A percentile compares a stretch with the other conserved stretches of the same genome.
Evolutionary conservation across 2,888 invertebrate genomes (phyloP).

Genomic region (Philonicus albiceps): DNA sequence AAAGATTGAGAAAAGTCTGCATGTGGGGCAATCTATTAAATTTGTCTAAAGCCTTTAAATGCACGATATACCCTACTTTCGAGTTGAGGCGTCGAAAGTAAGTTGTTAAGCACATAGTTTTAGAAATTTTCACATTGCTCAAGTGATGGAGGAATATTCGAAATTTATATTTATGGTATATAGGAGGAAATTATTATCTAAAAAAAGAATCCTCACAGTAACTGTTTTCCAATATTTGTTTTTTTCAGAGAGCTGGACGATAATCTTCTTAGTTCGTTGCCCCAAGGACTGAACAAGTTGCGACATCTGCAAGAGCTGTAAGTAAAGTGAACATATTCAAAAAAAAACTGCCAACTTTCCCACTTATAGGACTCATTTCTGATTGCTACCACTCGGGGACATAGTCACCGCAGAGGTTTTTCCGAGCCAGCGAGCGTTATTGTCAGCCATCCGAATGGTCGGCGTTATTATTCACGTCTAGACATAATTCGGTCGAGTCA

Average conservation of each 20-base stretch:
- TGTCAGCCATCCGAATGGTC: neutral
- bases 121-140: neutral
- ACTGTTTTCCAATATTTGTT: slow-evolving; percentile 35
- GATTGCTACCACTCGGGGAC: neutral
- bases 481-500: slow-evolving; percentile 10
- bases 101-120: neutral
- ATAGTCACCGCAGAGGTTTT: neutral
- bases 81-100: neutral
- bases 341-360: neutral
- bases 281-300: slow-evolving; percentile 77
- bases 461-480: slow-evolving; percentile 23
- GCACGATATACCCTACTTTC: neutral
- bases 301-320: slow-evolving; percentile 84
- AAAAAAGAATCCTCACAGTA: neutral
- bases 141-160: neutral
- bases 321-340: slow-evolving; percentile 65
- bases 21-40: too few species aligned
- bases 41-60: neutral
- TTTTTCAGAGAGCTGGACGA: slow-evolving; percentile 77
- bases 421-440: neutral
- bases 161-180: neutral
- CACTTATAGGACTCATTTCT: neutral
- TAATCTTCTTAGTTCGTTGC: slow-evolving; percentile 78
- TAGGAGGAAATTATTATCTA: neutral
- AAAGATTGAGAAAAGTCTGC: too few species aligned